A percentile compares a stretch with the other conserved stretches of the same genome.
Evolutionary conservation across 2,113 vertebrate species (phyloP).

Genomic region (Tylochromis polylepis): DNA sequence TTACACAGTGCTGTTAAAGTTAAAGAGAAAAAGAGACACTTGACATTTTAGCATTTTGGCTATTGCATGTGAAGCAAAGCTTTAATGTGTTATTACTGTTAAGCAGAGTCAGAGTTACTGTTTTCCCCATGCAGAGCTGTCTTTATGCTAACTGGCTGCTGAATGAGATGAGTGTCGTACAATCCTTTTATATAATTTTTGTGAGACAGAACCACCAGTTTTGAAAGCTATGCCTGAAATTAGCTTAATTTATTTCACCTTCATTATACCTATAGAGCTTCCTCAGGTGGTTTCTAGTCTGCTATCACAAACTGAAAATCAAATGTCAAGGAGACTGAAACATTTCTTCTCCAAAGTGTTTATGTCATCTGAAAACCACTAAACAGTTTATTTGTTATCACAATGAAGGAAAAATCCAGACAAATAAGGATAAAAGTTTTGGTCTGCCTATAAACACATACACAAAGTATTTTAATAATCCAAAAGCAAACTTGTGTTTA

Average conservation of each 20-base stretch:
- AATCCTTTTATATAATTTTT: not conserved
- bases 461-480: not conserved
- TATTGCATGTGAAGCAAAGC: not conserved
- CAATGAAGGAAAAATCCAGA: not conserved
- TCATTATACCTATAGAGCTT: not conserved
- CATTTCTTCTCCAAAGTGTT: not conserved
- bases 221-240: not conserved
- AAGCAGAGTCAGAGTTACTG: not conserved
- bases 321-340: not conserved
- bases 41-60: not conserved
- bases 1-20: not conserved
- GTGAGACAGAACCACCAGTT: not conserved
- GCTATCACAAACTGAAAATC: not conserved
- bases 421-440: not conserved
- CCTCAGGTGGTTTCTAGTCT: not conserved
- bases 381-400: not conserved
- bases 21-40: not conserved
- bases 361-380: not conserved
- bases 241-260: not conserved
- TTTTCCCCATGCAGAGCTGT: not conserved
- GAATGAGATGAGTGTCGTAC: not conserved
- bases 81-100: not conserved
- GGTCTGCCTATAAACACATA: not conserved
- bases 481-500: constrained; percentile 26
- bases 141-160: not conserved